Percentiles rank a stretch among this genome's conserved stretches.
Conservation (phyloP, 2,888 invertebrate species). For the Neoascia interrupta region DNA sequence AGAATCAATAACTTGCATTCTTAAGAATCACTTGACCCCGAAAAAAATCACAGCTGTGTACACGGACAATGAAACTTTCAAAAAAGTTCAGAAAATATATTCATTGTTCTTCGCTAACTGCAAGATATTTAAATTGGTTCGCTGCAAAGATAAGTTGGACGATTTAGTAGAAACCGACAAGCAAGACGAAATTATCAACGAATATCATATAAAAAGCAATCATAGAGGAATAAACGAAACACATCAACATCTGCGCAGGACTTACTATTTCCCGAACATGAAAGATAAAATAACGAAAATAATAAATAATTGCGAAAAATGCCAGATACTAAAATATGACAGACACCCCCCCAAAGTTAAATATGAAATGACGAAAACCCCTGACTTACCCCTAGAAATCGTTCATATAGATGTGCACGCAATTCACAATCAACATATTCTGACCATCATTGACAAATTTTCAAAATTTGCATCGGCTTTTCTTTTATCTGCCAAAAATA, state of each 20-base stretch:
- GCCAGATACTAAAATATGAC: constrained; percentile 50
- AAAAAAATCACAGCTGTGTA: constrained; percentile 32
- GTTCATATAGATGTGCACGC: constrained; percentile 64
- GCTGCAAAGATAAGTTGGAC: constrained; percentile 1
- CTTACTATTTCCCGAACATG: constrained; percentile 40
- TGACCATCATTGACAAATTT: constrained; percentile 53
- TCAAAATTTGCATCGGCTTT: constrained; percentile 56
- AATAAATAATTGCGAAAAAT: constrained; percentile 60
- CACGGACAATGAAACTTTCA: constrained; percentile 30
- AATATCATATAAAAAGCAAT: constrained; percentile 63
- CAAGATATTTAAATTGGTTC: constrained; percentile 20
- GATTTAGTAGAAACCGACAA: constrained; percentile 26
- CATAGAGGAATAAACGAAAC: constrained; percentile 64
- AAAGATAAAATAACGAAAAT: constrained; percentile 65
- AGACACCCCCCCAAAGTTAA: constrained; percentile 61
- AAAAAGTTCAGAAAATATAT: constrained; percentile 20
- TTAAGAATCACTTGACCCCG: neutral
- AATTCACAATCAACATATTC: constrained; percentile 52
- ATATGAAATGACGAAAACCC: constrained; percentile 54
- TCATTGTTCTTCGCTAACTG: constrained; percentile 8
- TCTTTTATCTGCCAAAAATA: constrained; percentile 46
- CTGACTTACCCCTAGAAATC: constrained; percentile 48
- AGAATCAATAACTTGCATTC: neutral
- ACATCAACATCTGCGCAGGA: neutral
- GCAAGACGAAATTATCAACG: constrained; percentile 65